Evolutionary conservation across 2,113 vertebrate species (phyloP).

Genomic region (Marcusenius ussheri): DNA sequence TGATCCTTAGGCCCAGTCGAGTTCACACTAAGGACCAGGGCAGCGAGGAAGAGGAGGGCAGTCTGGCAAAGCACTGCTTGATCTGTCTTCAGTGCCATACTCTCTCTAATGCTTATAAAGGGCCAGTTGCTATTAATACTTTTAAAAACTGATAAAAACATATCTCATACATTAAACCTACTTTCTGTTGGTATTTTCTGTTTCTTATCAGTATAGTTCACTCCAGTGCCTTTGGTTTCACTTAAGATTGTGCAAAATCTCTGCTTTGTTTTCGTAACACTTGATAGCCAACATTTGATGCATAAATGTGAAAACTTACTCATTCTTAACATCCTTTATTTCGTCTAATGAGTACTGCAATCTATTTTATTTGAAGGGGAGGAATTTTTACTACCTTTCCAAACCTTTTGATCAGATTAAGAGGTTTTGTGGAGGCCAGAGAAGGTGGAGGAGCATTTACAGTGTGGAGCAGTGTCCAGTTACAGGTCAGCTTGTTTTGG

Average conservation of each 20-base stretch:
- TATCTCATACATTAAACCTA: neutral
- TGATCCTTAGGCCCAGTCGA: neutral
- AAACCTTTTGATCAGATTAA: conserved; percentile 42
- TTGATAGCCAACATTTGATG: neutral
- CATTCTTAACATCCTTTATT: conserved; percentile 35
- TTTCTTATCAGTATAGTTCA: neutral
- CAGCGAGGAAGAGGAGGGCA: neutral
- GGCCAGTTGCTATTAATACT: neutral
- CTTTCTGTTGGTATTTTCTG: neutral
- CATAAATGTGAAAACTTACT: conserved; percentile 14
- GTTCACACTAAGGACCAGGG: neutral
- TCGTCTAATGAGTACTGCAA: conserved; percentile 39
- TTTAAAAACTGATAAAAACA: neutral
- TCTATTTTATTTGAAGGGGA: conserved; percentile 36
- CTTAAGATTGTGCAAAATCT: neutral
- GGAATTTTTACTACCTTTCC: conserved; percentile 45
- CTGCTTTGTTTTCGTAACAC: neutral
- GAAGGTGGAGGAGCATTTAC: conserved; percentile 10
- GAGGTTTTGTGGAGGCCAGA: conserved; percentile 14
- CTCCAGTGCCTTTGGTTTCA: neutral
- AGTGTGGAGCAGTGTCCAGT: conserved; percentile 24
- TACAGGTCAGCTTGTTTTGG: conserved; percentile 23
- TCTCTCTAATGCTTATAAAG: neutral
- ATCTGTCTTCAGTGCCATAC: neutral
- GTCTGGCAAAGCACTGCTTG: neutral